Conservation (phyloP, 2,888 invertebrate genomes). For the Serrognathus titanus region DNA sequence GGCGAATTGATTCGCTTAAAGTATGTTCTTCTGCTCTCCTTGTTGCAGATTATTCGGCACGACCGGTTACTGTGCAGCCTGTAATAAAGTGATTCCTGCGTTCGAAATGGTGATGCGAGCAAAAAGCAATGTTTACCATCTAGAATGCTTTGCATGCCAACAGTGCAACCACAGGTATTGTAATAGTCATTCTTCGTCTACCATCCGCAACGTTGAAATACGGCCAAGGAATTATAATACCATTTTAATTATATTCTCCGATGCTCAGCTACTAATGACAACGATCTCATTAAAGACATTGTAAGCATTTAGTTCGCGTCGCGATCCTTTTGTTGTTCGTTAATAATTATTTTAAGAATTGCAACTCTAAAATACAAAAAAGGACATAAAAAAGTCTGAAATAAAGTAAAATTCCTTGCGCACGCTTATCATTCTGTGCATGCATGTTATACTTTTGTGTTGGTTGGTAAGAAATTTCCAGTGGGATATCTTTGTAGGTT, state of each 20-base stretch:
- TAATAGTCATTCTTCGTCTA: conserved; percentile 22
- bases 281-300: conserved; percentile 12
- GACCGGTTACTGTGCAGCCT: conserved; percentile 87
- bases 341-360: too few relatives aligned
- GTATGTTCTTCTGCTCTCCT: conserved; percentile 1
- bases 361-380: too few relatives aligned
- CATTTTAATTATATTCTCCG: conserved; percentile 26
- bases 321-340: not conserved
- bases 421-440: too few relatives aligned
- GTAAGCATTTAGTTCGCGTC: conserved; percentile 5
- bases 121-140: conserved; percentile 86
- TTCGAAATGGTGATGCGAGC: conserved; percentile 96
- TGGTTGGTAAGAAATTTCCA: too few relatives aligned
- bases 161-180: conserved; percentile 88
- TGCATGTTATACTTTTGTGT: too few relatives aligned
- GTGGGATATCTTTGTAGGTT: conserved; percentile 59
- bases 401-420: too few relatives aligned
- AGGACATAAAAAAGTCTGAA: too few relatives aligned
- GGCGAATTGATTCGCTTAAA: not conserved
- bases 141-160: conserved; percentile 93
- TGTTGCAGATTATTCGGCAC: conserved; percentile 77
- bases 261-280: conserved; percentile 10
- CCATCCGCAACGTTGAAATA: conserved; percentile 22
- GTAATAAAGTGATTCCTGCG: conserved; percentile 89
- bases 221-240: conserved; percentile 30